These are phyloP conservation scores for Macquaria australasica DNA, from an alignment of 2,113 vertebrate species.

Conservation along the genomic window DNA sequence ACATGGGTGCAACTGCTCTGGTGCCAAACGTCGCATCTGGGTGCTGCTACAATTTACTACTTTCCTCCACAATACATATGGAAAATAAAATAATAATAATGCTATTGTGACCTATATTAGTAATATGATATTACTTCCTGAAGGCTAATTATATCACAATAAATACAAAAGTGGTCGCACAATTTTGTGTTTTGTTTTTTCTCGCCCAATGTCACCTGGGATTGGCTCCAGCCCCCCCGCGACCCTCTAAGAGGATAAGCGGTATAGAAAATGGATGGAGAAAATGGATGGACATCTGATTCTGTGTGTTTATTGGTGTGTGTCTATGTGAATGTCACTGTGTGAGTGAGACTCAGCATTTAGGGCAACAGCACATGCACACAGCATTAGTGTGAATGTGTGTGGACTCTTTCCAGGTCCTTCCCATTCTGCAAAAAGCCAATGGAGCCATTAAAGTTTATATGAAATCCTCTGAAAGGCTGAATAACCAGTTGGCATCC, in stretches of 20 bases:
- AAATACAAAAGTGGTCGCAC: neutral
- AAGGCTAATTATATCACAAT: neutral
- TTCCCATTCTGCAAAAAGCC: neutral
- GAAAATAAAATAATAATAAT: too few species aligned
- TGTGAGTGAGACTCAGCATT: neutral
- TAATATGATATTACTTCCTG: too few species aligned
- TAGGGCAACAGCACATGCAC: neutral
- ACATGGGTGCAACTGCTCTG: neutral
- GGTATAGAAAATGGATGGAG: too few species aligned
- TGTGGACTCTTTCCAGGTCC: neutral
- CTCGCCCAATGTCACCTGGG: too few species aligned
- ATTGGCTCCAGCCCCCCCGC: too few species aligned
- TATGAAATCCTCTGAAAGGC: conserved; percentile 27
- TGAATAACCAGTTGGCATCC: conserved; percentile 30
- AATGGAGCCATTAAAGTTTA: conserved; percentile 35
- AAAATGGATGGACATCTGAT: too few species aligned
- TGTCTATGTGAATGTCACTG: neutral
- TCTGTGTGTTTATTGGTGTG: neutral
- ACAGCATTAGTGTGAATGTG: neutral
- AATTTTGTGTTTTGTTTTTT: neutral
- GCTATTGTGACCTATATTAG: too few species aligned
- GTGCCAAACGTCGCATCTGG: neutral
- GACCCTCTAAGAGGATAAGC: too few species aligned
- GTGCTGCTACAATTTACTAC: neutral
- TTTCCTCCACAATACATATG: too few species aligned